Evolutionary conservation across 2,797 vertebrate species (phyloP), one percentile per base, ranked within the genome.

Genomic region (Gastrophryne carolinensis): DNA sequence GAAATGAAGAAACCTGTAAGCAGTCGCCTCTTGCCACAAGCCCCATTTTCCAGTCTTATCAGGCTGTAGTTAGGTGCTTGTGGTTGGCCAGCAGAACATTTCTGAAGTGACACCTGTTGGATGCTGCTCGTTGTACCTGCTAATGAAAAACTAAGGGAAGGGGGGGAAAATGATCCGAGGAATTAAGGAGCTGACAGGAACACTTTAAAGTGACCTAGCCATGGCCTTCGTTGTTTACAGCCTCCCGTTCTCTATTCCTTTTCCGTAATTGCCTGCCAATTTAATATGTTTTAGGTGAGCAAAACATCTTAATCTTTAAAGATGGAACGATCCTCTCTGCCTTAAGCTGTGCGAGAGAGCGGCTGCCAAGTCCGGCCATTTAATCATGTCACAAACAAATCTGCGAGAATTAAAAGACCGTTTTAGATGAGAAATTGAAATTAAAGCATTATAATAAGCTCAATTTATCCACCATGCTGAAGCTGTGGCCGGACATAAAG

Each of bases 271-370:
- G 68, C 61, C 68, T 72, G 68, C 53, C 75, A 78, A 78, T 78
- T 72, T 78, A 78, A 78, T 72, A 78, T 72, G 65, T 78, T 78
- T 78, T 78, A 78, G 75, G 75, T 78, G 68, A 72, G 61, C 68
- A 78, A 72, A 78, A 78, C 60, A 78, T 78, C 68, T 78, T 78
- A 78, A 78, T 78, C 68, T 78, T 78, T 78, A 78, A 78, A 72
- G 75, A 78, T 65, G 75, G 65, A 72, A 78, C 72, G 68, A 72
- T 72, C 66, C 53, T 78, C 75, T 72, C 39, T 32, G 75, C 75
- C 61, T 72, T 11, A 27, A 78, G 68, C 61, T 64, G 27, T 8
- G 30, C 60, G 68, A 52, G 53, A 50, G 68, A 61, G 60, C 52
- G 50, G 30, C 68, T 72, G 75, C 75, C 75, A 78, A 72, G 75